phyloP scores from a whole-genome alignment of 1,140 invertebrate species.

The Babylonia areolata region DNA sequence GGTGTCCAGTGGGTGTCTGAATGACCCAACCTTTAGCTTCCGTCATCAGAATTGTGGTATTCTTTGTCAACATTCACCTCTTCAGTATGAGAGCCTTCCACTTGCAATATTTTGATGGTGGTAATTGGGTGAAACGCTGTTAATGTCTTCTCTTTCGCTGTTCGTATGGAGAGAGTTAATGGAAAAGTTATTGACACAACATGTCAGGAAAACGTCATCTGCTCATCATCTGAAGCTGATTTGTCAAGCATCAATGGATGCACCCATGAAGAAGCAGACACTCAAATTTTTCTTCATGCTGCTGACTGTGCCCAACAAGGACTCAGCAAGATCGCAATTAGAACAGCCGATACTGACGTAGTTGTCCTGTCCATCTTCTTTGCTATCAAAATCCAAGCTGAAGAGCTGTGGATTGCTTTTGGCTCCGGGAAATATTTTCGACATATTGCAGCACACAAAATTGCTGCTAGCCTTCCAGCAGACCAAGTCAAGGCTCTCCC shows the following conservation, averaged over 20 bases:
- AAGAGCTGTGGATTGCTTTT: slow-evolving; percentile 15
- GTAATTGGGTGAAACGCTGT: too few species aligned
- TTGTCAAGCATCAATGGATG: slow-evolving; percentile 5
- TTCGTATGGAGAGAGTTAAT: too few species aligned
- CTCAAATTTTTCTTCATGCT: slow-evolving; percentile 9
- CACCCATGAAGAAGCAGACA: slow-evolving; percentile 21
- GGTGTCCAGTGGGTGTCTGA: too few species aligned
- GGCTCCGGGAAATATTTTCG: slow-evolving; percentile 12
- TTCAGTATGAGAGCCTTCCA: too few species aligned
- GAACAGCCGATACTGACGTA: slow-evolving; percentile 14
- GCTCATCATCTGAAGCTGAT: background rate
- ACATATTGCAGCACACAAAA: background rate
- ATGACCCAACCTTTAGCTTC: too few species aligned
- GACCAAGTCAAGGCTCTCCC: too few species aligned
- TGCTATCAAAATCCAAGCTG: slow-evolving; percentile 9
- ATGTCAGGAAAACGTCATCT: slow-evolving; percentile 4
- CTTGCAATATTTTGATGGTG: too few species aligned
- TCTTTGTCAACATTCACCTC: too few species aligned
- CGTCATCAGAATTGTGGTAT: too few species aligned
- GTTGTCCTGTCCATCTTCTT: slow-evolving; percentile 2
- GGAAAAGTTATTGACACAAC: too few species aligned
- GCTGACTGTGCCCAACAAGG: slow-evolving; percentile 4
- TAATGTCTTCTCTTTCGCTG: too few species aligned
- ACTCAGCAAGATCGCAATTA: background rate
- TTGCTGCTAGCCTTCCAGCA: too few species aligned